A percentile compares a stretch with the other conserved stretches of the same genome.
Conservation (phyloP, 2,113 vertebrate genomes). For the Gasterosteus nipponicus region DNA sequence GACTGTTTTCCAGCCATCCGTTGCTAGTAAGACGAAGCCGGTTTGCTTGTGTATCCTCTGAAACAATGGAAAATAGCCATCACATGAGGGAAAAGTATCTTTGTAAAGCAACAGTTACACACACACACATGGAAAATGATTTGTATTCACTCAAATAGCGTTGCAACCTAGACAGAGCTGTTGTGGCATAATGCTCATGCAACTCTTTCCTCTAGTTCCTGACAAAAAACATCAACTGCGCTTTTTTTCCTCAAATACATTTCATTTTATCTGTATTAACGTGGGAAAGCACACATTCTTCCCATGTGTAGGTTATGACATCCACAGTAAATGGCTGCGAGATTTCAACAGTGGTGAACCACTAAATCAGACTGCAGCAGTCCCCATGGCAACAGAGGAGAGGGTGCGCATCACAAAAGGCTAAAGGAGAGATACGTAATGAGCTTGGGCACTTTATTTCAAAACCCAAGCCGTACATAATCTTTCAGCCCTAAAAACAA, state of each 20-base stretch:
- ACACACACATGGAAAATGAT: too few relatives aligned
- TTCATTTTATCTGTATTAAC: background rate
- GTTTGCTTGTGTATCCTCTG: background rate
- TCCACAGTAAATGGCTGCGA: background rate
- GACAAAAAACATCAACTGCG: background rate
- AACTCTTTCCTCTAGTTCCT: conserved; percentile 20
- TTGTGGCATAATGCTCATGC: background rate
- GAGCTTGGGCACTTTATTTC: background rate
- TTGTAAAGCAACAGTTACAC: background rate
- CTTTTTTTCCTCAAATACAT: background rate
- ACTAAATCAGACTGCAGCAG: conserved; percentile 76
- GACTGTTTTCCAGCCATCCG: background rate
- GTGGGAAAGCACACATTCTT: background rate
- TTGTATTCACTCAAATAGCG: background rate
- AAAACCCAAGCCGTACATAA: background rate
- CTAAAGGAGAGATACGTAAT: background rate
- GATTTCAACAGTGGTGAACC: conserved; percentile 43
- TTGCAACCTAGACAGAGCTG: background rate
- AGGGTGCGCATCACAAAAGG: conserved; percentile 54
- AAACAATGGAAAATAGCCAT: background rate
- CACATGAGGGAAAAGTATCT: background rate
- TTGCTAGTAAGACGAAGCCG: background rate
- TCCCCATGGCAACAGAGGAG: conserved; percentile 84
- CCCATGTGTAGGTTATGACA: background rate
- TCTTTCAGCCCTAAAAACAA: conserved; percentile 17